A percentile compares a stretch with the other conserved stretches of the same genome.
These are phyloP conservation scores for Brachylomia viminalis DNA, from an alignment of 2,888 invertebrate species.

Conservation along the genomic window DNA sequence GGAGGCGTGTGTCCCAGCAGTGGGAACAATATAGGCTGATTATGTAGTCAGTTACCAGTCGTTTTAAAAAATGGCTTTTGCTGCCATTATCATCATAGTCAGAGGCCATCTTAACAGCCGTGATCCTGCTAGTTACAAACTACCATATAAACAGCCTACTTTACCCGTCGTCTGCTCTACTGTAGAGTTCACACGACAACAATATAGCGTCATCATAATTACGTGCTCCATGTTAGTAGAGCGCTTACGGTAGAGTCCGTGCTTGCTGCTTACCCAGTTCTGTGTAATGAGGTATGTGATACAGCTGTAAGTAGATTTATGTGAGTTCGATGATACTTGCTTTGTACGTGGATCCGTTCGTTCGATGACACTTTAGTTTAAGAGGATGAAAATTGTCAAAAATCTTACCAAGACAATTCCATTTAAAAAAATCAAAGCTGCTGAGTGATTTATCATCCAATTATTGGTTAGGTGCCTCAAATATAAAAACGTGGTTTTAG, in stretches of 20 bases:
- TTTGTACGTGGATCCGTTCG: neutral
- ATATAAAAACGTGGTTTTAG: too few species aligned
- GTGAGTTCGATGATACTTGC: neutral
- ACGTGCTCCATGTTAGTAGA: conserved; percentile 58
- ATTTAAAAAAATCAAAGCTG: too few species aligned
- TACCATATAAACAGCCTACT: neutral
- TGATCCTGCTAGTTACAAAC: neutral
- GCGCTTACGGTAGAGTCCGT: conserved; percentile 50
- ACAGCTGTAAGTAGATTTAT: conserved; percentile 19
- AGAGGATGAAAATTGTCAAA: too few species aligned
- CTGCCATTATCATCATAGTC: neutral
- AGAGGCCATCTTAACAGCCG: neutral
- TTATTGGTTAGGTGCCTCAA: too few species aligned
- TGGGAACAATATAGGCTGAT: too few species aligned
- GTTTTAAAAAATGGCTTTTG: neutral
- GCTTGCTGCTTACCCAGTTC: conserved; percentile 39
- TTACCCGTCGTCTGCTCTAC: conserved; percentile 17
- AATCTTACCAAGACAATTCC: too few species aligned
- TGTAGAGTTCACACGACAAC: conserved; percentile 60
- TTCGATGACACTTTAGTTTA: neutral
- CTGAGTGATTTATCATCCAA: too few species aligned
- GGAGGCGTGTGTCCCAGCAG: too few species aligned
- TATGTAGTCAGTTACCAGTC: neutral
- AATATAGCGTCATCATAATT: conserved; percentile 52
- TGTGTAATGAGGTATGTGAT: conserved; percentile 54